phyloP scores from a whole-genome alignment of 2,888 invertebrate species.

The Caenorhabditis imperialis region DNA sequence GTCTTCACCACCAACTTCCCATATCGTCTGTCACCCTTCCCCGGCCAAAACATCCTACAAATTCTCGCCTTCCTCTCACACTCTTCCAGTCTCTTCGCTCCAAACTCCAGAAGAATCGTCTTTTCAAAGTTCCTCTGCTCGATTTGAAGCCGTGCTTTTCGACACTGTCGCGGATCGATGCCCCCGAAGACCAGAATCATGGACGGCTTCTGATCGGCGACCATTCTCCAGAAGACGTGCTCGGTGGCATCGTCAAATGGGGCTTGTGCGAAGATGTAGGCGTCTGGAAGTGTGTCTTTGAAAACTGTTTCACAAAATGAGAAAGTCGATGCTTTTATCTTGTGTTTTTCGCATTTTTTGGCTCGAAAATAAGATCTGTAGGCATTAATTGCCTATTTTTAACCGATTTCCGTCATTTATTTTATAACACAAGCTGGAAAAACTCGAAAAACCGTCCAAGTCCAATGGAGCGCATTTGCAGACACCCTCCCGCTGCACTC shows the following conservation, averaged over 20 bases:
- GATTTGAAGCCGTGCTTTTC: conserved; percentile 25
- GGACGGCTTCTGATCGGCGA: conserved; percentile 26
- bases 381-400: too few relatives aligned
- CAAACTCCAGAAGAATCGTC: conserved; percentile 25
- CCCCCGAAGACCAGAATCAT: conserved; percentile 52
- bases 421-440: too few relatives aligned
- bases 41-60: conserved; percentile 37
- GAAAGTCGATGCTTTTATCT: too few relatives aligned
- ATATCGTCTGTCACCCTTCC: conserved; percentile 1
- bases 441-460: too few relatives aligned
- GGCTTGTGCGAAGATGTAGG: conserved; percentile 53
- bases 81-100: conserved; percentile 18
- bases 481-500: too few relatives aligned
- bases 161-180: conserved; percentile 35
- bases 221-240: conserved; percentile 45
- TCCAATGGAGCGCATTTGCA: too few relatives aligned
- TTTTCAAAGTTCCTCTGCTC: conserved; percentile 27
- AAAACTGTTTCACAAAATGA: neutral
- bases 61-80: conserved; percentile 34
- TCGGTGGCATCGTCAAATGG: conserved; percentile 38
- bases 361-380: too few relatives aligned
- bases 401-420: too few relatives aligned
- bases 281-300: conserved; percentile 11
- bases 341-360: too few relatives aligned
- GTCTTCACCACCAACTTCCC: conserved; percentile 16